These are phyloP conservation scores for Iphiclides podalirius DNA, from an alignment of 2,888 invertebrate genomes.

Conservation along the genomic window DNA sequence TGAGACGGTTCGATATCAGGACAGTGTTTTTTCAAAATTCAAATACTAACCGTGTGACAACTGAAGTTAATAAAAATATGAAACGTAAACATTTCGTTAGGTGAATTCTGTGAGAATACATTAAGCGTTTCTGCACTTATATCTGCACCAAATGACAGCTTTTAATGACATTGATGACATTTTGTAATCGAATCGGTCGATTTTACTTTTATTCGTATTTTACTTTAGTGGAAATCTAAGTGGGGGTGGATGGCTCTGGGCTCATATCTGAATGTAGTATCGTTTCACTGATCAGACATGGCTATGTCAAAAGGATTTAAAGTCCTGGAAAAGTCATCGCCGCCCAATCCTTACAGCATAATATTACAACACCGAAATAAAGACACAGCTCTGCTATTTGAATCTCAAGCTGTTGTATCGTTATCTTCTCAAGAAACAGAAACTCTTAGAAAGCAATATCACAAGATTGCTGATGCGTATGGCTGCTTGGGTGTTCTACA, in stretches of 20 bases:
- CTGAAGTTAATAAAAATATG: too few species aligned
- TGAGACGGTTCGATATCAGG: too few species aligned
- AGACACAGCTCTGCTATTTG: constrained; percentile 92
- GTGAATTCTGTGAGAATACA: too few species aligned
- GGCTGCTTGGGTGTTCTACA: constrained; percentile 97
- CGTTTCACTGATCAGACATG: constrained; percentile 77
- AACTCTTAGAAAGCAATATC: constrained; percentile 92
- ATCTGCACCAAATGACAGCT: too few species aligned
- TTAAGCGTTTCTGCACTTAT: too few species aligned
- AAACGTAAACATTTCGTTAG: too few species aligned
- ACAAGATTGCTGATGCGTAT: constrained; percentile 95
- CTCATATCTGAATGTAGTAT: constrained; percentile 39
- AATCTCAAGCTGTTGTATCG: constrained; percentile 94
- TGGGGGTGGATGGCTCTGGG: constrained; percentile 62
- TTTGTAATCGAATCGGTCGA: constrained; percentile 21
- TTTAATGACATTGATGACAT: too few species aligned
- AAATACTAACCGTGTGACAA: too few species aligned
- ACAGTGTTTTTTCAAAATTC: too few species aligned
- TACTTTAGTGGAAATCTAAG: constrained; percentile 23
- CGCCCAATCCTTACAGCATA: constrained; percentile 93
- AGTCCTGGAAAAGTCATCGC: constrained; percentile 92
- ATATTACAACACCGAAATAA: constrained; percentile 93
- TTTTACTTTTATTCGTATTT: constrained; percentile 20
- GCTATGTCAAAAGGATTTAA: constrained; percentile 97
- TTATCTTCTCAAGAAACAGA: constrained; percentile 94